Conservation (phyloP, 1,140 invertebrate genomes). For the Yoshiicerus persimilis region DNA sequence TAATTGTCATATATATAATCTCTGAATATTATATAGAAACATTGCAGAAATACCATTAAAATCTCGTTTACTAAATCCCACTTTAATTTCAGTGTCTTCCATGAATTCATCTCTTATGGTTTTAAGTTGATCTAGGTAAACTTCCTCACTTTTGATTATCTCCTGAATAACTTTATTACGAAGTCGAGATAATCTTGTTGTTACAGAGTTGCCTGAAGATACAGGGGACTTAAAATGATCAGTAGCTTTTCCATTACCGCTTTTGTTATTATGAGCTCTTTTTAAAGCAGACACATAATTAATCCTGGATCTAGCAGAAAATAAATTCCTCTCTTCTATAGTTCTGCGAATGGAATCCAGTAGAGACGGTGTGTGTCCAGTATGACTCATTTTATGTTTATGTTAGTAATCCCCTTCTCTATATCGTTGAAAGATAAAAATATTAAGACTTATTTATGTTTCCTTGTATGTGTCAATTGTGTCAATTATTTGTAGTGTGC, state of each 20-base stretch:
- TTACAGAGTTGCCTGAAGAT: background rate
- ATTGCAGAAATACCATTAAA: constrained; percentile 7
- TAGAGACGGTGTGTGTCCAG: background rate
- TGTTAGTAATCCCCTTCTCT: too few relatives aligned
- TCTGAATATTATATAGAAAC: background rate
- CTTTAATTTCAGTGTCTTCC: constrained; percentile 25
- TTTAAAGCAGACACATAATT: constrained; percentile 42
- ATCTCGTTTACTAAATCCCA: constrained; percentile 23
- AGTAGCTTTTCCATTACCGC: background rate
- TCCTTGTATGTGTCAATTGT: too few relatives aligned
- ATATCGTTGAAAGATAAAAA: too few relatives aligned
- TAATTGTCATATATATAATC: background rate
- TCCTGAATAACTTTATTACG: constrained; percentile 41
- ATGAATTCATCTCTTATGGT: constrained; percentile 37
- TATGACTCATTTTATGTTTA: background rate
- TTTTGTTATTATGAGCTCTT: constrained; percentile 14
- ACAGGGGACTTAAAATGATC: constrained; percentile 1
- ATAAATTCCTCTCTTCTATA: constrained; percentile 45
- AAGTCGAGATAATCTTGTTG: constrained; percentile 9
- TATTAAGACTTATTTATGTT: too few relatives aligned
- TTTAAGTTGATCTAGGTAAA: constrained; percentile 32
- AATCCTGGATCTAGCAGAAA: constrained; percentile 35
- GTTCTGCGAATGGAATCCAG: constrained; percentile 45
- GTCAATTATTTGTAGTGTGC: too few relatives aligned
- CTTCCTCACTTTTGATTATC: constrained; percentile 37